Evolutionary conservation across 2,888 invertebrate genomes (phyloP), one percentile per base, ranked within the genome.

Genomic region (Diadromus collaris): DNA sequence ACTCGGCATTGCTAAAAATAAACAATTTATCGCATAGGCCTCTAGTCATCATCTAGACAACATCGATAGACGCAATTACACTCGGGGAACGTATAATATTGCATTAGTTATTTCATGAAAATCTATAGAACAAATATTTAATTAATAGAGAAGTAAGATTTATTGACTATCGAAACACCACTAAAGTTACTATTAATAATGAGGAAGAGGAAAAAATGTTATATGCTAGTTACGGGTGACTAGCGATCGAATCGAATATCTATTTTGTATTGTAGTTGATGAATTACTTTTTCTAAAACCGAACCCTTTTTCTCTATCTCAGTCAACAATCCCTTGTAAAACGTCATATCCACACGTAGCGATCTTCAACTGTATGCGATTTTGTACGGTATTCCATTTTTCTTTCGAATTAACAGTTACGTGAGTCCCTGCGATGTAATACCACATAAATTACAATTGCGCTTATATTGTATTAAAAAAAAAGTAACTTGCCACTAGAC

Each of bases 1-100:
- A 70, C 61, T 44, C 27, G 60, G 24, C 63, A 74, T 78, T 75
- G 78, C 78, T 71, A 75, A 78, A 78, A 67, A 65, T 56, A n/a
- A 16, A 27, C 16, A 46, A 70, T 69, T 54, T 10, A 48, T 63
- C 58, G 48, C n/a, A 54, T 29, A 44, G 73, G 77, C 73, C 68
- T 78, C 73, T 56, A 64, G 65, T 77, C 61, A 38, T 38, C 13
- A 13, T 46, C 27, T 24, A n/a, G 56, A 27, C 24, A 67, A 32
- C 1, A 58, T 38, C 72, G 29, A 64, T 64, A 19, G 21, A 60
- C 19, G 24, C 69, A 65, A 41, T 51, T 29, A 46, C 29, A 44
- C 21, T 63, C 16, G 51, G 29, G 32, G 60, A 69, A 69, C 54
- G 68, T 75, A 63, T 75, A 51, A 44, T 51, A 75, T 21, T 32